Evolutionary conservation across 2,113 vertebrate species (phyloP), one percentile per base, ranked within the genome.

Genomic region (Pelvicachromis taeniatus): DNA sequence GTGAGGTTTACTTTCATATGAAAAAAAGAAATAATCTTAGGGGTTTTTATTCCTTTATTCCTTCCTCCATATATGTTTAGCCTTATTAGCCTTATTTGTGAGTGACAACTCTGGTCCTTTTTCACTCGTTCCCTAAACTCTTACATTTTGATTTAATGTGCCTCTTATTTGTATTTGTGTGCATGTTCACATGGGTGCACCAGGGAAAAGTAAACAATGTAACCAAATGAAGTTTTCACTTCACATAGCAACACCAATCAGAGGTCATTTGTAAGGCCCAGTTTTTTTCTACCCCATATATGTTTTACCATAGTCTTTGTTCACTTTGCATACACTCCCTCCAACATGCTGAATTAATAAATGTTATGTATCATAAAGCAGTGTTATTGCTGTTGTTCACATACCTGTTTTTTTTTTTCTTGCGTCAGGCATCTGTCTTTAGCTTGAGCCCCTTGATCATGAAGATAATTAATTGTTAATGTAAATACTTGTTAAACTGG

Each of bases 391-490:
- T 88, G 87, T 81, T 83, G 77, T 84, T 88, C 40, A 78, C 75
- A 80, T 90, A 81, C 77, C 26, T 48, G 21, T 7, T 48, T 77
- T 70, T 21, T 40, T 84, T 82, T 85, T 68, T 16, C 84, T 61
- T 92, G 35, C 35, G 14, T 89, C 89, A 93, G 79, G 84, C 85
- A 83, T 95, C 90, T 95, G 91, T 95, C 87, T 91, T 88, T 93
- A 89, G 68, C 82, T 84, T 83, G 77, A 93, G 89, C 82, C 81
- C 78, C 77, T 83, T 87, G 87, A 94, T 94, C 82, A 86, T 95
- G 84, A 89, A 89, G 88, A 90, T 95, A 94, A 95, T 96, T 95
- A 95, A 80, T 68, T 89, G 95, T 90, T 90, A 94, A 94, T 95
- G 93, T 95, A 96, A 95, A 95, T 95, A 59, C 31, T 23, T 45